These are phyloP conservation scores for Serinus canaria DNA, from an alignment of 2,113 vertebrate species.

Conservation along the genomic window DNA sequence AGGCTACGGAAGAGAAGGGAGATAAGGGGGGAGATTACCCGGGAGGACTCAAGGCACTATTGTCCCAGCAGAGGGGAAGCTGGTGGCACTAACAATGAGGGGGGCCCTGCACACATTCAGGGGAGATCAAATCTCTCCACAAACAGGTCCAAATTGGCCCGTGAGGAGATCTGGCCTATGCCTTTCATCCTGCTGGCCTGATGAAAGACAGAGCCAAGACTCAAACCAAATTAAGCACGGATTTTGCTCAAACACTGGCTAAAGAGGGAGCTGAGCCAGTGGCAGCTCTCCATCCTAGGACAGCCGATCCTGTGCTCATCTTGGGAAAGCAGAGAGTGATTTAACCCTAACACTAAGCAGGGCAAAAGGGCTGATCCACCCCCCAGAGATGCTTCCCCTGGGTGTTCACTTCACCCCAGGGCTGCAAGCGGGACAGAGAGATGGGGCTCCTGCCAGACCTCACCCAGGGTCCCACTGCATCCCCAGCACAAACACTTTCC, in stretches of 20 bases:
- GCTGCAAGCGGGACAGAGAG: not conserved
- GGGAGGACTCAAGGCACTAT: conserved; percentile 3
- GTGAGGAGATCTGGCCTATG: not conserved
- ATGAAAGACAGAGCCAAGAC: not conserved
- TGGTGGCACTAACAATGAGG: conserved; percentile 27
- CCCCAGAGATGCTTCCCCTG: not conserved
- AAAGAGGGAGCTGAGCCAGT: not conserved
- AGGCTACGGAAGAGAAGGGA: not conserved
- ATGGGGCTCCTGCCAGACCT: not conserved
- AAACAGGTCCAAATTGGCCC: conserved; percentile 11
- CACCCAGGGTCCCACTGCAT: not conserved
- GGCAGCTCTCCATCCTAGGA: not conserved
- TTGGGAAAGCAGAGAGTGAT: not conserved
- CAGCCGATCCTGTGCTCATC: fast-evolving
- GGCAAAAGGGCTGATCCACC: not conserved
- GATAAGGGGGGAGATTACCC: conserved; percentile 43
- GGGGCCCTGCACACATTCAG: not conserved
- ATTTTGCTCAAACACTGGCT: not conserved
- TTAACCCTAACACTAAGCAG: fast-evolving
- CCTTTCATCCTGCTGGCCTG: not conserved
- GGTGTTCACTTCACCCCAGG: not conserved
- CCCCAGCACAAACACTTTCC: not conserved
- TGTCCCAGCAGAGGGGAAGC: not conserved
- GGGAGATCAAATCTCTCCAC: conserved; percentile 24
- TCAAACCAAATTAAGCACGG: not conserved